A percentile compares a stretch with the other conserved stretches of the same genome.
These are phyloP conservation scores for Itoplectis maculator DNA, from an alignment of 2,888 invertebrate genomes.

Conservation along the genomic window DNA sequence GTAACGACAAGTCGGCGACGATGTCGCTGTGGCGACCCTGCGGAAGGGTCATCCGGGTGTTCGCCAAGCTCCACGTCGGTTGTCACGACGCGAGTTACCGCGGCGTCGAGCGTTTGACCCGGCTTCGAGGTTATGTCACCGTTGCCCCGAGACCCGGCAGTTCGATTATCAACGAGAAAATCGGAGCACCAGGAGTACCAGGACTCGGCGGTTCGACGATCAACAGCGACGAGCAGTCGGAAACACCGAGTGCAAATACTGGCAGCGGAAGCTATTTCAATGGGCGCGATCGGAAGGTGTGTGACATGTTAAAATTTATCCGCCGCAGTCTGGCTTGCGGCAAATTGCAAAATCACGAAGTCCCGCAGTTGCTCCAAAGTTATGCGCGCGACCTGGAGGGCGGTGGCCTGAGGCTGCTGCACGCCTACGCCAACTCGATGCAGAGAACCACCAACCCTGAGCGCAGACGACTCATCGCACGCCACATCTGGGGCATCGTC, in stretches of 20 bases:
- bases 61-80: conserved; percentile 6
- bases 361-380: conserved; percentile 22
- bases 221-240: neutral
- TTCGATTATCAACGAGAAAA: conserved; percentile 1
- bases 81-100: conserved; percentile 26
- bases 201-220: neutral
- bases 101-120: neutral
- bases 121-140: conserved; percentile 59
- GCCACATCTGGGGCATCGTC: conserved; percentile 86
- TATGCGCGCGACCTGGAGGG: neutral
- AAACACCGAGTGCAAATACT: no score
- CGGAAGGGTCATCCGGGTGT: conserved; percentile 19
- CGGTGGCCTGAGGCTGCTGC: conserved; percentile 84
- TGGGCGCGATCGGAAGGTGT: no score
- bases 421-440: conserved; percentile 87
- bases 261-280: no score
- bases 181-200: neutral
- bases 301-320: no score
- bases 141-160: neutral
- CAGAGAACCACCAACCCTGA: conserved; percentile 85
- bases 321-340: no score
- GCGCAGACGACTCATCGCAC: conserved; percentile 85
- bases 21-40: conserved; percentile 66
- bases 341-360: neutral
- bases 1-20: neutral